Percentiles rank a stretch among this genome's conserved stretches.
Evolutionary conservation across 2,113 vertebrate species (phyloP).

Genomic region (Pedionomus torquatus): DNA sequence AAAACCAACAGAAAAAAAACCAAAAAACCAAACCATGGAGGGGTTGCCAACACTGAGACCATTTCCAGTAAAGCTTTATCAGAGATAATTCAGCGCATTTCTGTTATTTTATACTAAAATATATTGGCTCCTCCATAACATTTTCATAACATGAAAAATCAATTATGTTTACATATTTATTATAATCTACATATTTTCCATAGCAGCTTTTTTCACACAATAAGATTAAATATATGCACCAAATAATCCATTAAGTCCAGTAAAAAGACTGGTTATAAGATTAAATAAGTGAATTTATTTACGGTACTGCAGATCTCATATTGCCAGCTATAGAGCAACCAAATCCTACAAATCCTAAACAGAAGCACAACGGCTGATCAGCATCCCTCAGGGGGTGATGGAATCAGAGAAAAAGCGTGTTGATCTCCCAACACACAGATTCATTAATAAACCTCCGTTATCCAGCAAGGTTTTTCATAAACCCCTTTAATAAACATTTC

Average conservation of each 20-base stretch:
- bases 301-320: constrained; percentile 67
- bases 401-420: constrained; percentile 58
- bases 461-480: constrained; percentile 40
- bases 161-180: constrained; percentile 14
- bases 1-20: constrained; percentile 24
- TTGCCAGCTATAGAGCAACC: constrained; percentile 69
- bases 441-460: constrained; percentile 46
- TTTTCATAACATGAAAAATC: constrained; percentile 17
- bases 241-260: constrained; percentile 66
- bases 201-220: constrained; percentile 49
- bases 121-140: constrained; percentile 33
- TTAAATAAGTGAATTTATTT: constrained; percentile 82
- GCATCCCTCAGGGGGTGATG: constrained; percentile 43
- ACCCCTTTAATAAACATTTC: background rate
- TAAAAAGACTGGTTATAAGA: constrained; percentile 68
- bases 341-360: constrained; percentile 63
- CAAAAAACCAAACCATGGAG: constrained; percentile 24
- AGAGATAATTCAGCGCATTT: constrained; percentile 54
- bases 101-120: constrained; percentile 44
- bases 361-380: constrained; percentile 61
- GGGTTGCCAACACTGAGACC: constrained; percentile 35
- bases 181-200: constrained; percentile 45
- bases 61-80: constrained; percentile 59
- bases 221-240: constrained; percentile 62
- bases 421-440: constrained; percentile 44